Evolutionary conservation across 2,113 vertebrate genomes (phyloP), one percentile per base, ranked within the genome.

Genomic region (human (Homo sapiens)): DNA sequence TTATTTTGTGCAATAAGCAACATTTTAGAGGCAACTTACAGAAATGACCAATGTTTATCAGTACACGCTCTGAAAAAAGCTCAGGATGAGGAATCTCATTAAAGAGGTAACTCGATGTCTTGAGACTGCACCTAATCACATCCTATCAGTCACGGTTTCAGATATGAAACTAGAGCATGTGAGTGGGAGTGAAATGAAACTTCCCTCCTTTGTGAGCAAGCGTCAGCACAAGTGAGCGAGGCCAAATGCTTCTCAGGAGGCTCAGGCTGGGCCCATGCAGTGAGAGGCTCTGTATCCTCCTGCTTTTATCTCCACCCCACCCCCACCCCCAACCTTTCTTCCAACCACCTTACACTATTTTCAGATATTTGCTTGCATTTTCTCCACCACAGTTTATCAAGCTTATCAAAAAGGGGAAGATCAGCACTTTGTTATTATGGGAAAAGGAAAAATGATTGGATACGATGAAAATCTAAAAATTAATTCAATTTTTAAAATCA

Each of bases 391-490:
- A 13, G 43, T 66, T 75, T 89, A 79, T 72, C 11, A 66, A 17
- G 3, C 43, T 85, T 94, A 57, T 79, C 45, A 75, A 48, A 94
- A 94, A 59, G 6, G 5, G 17, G 32, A 80, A 76, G 35, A 72
- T 25, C 13, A 85, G 48, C 14, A 22, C 48, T 89, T 93, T 55
- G 18, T 94, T 72, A 27, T 87, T 79, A 86, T 90, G 32, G n/a
- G 27, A 79, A 72, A 70, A 35, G 61, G 23, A 5, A 6, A 84
- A 93, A 93, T 81, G 18, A 81, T 20, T 68, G 55, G 45, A 25
- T 86, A 72, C 89, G 48, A 73, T 27, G 9, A 85, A 89, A 57
- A 92, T 40, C 66, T 52, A 73, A 92, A 94, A 79, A n/a, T 40
- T 72, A 5, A 32, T 50, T 76, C 45, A 83, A 32, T 90, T 55